phyloP scores from a whole-genome alignment of 2,797 vertebrate genomes.

The Melopsittacus undulatus region DNA sequence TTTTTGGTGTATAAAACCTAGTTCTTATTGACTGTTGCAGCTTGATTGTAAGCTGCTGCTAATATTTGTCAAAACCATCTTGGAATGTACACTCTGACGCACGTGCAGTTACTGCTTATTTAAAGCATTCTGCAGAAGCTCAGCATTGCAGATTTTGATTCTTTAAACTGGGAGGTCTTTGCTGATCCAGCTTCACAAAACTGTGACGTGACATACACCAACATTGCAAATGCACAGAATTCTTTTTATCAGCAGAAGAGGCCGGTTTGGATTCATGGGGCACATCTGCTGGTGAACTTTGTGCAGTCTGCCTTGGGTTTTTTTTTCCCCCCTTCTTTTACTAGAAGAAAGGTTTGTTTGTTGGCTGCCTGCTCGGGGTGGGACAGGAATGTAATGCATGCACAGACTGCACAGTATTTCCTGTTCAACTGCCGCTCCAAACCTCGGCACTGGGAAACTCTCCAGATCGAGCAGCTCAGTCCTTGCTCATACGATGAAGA shows the following conservation, averaged over 20 bases:
- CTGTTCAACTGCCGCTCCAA: slow-evolving; percentile 81
- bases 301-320: slow-evolving; percentile 32
- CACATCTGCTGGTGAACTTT: slow-evolving; percentile 69
- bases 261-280: slow-evolving; percentile 26
- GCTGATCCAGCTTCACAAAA: neutral
- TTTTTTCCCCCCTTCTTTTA: neutral
- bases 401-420: slow-evolving; percentile 84
- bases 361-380: slow-evolving; percentile 79
- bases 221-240: neutral
- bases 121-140: neutral
- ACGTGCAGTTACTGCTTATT: neutral
- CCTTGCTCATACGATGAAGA: slow-evolving; percentile 20
- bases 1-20: neutral
- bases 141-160: neutral
- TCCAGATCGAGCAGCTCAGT: slow-evolving; percentile 59
- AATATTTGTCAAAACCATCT: neutral
- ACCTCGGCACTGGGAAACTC: slow-evolving; percentile 64
- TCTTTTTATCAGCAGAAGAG: slow-evolving; percentile 38
- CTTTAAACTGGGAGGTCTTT: neutral
- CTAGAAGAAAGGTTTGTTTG: slow-evolving; percentile 85
- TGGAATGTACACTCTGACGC: neutral
- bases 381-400: slow-evolving; percentile 86
- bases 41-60: neutral
- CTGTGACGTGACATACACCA: neutral
- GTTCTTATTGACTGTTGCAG: neutral